A percentile compares a stretch with the other conserved stretches of the same genome.
Conservation (phyloP, 2,113 vertebrate species). For the Heterocephalus glaber region DNA sequence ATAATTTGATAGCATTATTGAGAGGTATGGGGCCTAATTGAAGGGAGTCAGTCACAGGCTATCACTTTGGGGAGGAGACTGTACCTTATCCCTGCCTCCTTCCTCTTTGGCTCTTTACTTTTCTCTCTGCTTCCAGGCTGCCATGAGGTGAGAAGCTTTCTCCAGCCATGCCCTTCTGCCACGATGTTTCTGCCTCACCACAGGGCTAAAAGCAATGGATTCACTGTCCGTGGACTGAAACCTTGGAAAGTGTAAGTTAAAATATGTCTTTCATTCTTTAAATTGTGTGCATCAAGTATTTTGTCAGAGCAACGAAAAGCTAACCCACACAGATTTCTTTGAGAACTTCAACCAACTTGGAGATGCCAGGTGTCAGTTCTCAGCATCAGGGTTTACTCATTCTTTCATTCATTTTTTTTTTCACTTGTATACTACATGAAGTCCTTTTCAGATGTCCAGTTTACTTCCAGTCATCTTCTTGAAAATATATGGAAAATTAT, state of each 20-base stretch:
- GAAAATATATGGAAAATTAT: background rate
- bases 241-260: background rate
- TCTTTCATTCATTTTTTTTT: background rate
- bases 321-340: background rate
- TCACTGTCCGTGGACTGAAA: too few relatives aligned
- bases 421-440: background rate
- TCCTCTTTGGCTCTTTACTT: background rate
- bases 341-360: too few relatives aligned
- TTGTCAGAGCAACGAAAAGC: background rate
- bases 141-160: background rate
- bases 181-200: background rate
- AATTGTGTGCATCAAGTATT: background rate
- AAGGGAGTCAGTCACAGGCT: background rate
- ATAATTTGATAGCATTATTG: background rate
- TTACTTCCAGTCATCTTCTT: background rate
- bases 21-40: background rate
- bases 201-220: background rate
- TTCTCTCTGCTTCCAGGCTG: background rate
- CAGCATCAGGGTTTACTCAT: background rate
- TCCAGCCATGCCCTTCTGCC: background rate
- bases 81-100: background rate
- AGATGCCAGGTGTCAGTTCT: accelerated
- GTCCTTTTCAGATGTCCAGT: background rate
- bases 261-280: background rate
- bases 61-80: background rate